A percentile compares a stretch with the other conserved stretches of the same genome.
Conservation (phyloP, 2,888 invertebrate genomes). For the Lithodes maja region DNA sequence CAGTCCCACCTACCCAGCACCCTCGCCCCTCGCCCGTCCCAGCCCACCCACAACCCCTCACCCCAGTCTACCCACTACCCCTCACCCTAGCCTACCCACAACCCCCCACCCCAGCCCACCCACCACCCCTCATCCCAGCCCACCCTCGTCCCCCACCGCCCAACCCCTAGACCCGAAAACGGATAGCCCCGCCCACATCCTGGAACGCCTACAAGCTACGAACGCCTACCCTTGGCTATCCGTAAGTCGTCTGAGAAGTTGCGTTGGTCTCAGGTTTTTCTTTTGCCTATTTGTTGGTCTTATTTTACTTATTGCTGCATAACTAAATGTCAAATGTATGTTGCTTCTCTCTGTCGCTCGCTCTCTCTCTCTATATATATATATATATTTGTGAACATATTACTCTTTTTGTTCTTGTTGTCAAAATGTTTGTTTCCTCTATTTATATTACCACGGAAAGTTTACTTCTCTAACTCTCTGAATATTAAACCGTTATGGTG, state of each 20-base stretch:
- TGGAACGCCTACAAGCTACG: constrained; percentile 54
- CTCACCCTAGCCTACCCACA: neutral
- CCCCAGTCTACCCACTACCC: neutral
- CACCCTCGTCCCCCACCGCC: neutral
- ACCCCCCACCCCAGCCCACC: neutral
- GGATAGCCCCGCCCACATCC: constrained; percentile 33
- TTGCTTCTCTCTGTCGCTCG: too few relatives aligned
- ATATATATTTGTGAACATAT: too few relatives aligned
- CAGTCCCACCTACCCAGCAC: neutral
- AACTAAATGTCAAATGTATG: too few relatives aligned
- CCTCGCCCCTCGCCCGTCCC: neutral
- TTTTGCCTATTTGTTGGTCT: too few relatives aligned
- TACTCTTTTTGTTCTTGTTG: too few relatives aligned
- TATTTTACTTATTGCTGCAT: too few relatives aligned
- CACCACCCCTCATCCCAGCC: neutral
- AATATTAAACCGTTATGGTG: too few relatives aligned
- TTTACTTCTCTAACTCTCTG: too few relatives aligned
- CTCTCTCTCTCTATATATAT: too few relatives aligned
- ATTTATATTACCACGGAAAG: too few relatives aligned
- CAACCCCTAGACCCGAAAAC: neutral
- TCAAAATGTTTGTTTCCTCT: too few relatives aligned
- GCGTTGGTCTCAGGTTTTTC: too few relatives aligned
- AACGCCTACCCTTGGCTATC: constrained; percentile 56
- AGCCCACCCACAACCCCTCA: neutral
- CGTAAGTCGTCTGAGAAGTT: constrained; percentile 30